These are phyloP conservation scores for Illadopsis cleaveri DNA, from an alignment of 2,113 vertebrate species.

Conservation along the genomic window DNA sequence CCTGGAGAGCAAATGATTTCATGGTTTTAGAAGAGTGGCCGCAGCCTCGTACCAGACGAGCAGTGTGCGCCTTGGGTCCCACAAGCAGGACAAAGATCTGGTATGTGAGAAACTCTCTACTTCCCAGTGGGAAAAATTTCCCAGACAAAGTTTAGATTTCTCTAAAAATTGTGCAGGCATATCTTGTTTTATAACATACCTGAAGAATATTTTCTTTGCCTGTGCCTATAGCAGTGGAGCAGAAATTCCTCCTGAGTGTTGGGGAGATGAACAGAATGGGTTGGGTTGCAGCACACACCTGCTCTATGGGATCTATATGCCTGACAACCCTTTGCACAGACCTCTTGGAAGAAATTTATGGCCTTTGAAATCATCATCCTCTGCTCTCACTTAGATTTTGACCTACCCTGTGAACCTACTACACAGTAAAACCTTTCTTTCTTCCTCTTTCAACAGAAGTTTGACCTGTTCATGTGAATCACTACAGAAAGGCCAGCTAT, in stretches of 20 bases:
- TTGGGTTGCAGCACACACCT: background rate
- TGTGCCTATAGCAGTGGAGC: background rate
- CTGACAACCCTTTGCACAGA: background rate
- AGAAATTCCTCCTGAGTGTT: background rate
- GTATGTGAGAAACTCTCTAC: background rate
- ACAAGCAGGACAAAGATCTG: background rate
- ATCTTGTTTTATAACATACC: background rate
- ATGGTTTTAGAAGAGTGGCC: background rate
- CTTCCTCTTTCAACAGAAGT: background rate
- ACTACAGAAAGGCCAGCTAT: background rate
- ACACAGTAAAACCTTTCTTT: background rate
- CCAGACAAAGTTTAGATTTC: background rate
- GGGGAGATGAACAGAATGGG: background rate
- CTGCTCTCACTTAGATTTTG: background rate
- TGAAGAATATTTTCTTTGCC: background rate
- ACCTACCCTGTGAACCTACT: background rate
- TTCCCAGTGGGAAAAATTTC: background rate
- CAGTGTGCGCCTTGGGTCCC: fast-evolving
- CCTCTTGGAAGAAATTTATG: background rate
- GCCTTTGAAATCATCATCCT: background rate
- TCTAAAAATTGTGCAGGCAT: background rate
- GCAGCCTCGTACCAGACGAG: fast-evolving
- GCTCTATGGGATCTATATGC: background rate
- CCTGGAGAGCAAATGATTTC: background rate
- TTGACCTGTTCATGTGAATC: background rate